These are phyloP conservation scores for Abrostola triplasia DNA, from an alignment of 2,888 invertebrate species.

Conservation along the genomic window DNA sequence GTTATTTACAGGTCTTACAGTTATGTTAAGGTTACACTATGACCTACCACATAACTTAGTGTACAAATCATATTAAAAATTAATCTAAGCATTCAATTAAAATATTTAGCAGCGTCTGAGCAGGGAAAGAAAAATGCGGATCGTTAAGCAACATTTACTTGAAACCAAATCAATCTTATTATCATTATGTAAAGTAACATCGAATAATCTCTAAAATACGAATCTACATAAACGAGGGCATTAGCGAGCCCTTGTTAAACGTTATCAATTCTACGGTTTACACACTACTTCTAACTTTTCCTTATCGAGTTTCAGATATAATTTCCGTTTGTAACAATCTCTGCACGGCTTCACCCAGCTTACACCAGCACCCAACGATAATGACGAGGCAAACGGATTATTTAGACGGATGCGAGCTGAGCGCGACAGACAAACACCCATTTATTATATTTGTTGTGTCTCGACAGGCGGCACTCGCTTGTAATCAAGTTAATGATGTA, in stretches of 20 bases:
- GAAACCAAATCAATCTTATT: slow-evolving; percentile 1
- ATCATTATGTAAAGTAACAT: slow-evolving; percentile 4
- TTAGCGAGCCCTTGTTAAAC: too few species aligned
- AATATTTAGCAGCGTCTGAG: too few species aligned
- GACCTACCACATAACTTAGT: too few species aligned
- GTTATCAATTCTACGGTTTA: too few species aligned
- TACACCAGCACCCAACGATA: slow-evolving; percentile 8
- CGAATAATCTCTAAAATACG: not conserved
- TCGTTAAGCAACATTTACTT: not conserved
- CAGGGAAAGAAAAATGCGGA: not conserved
- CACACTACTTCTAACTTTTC: too few species aligned
- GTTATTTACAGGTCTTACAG: too few species aligned
- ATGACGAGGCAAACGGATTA: slow-evolving; percentile 17
- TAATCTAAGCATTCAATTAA: too few species aligned
- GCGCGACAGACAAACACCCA: not conserved
- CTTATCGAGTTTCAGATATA: not conserved
- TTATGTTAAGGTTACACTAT: too few species aligned
- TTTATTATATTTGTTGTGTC: not conserved
- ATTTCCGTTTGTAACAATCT: not conserved
- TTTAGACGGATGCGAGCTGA: slow-evolving; percentile 1
- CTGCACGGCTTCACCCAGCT: slow-evolving; percentile 14
- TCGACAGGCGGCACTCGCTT: not conserved
- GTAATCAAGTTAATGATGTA: not conserved
- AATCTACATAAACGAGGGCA: too few species aligned
- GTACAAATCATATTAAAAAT: too few species aligned